Base-by-base conservation (phyloP, 30 jellyfish, hydroid and myxozoan genomes). In the Nemopilema nomurai region DNA sequence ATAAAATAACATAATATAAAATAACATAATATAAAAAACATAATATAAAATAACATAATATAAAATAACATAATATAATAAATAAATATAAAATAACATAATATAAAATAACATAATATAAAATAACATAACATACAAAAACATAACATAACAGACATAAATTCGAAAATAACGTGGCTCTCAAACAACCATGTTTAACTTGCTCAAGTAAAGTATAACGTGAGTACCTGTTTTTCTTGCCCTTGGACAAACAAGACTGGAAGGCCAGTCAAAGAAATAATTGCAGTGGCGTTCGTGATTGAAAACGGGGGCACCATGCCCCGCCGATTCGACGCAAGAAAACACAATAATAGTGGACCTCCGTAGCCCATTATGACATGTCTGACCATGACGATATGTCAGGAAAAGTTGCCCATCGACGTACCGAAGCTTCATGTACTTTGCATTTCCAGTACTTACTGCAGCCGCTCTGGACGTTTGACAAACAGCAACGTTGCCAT, bases 181-280 rank as follows among this genome's bases (percentile, higher is more conserved):
- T n/a, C n/a, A n/a, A n/a, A n/a, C n/a, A n/a, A n/a, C n/a, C n/a
- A n/a, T n/a, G n/a, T n/a, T n/a, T n/a, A n/a, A n/a, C n/a, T n/a
- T n/a, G n/a, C n/a, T n/a, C n/a, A n/a, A n/a, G n/a, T n/a, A n/a
- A n/a, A n/a, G n/a, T n/a, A n/a, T n/a, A n/a, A n/a, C n/a, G n/a
- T n/a, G n/a, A n/a, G n/a, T n/a, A 53, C 85, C 88, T 21, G 81
- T 74, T 21, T 69, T 63, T 33, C 90, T 78, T 4, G 95, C 79
- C 24, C 83, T 28, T 18, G 84, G 89, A 29, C 97, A 90, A n/a
- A 84, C 97, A 16, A 76, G 28, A 19, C 74, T 52, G 41, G 97
- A 83, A 4, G 87, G 83, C 97, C 97, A 90, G 51, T 90, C 91
- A 49, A 90, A 81, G 77, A 75, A 90, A 76, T 90, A 90, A 74